Conservation (phyloP, 2,113 vertebrate species). For the Chionomys nivalis region DNA sequence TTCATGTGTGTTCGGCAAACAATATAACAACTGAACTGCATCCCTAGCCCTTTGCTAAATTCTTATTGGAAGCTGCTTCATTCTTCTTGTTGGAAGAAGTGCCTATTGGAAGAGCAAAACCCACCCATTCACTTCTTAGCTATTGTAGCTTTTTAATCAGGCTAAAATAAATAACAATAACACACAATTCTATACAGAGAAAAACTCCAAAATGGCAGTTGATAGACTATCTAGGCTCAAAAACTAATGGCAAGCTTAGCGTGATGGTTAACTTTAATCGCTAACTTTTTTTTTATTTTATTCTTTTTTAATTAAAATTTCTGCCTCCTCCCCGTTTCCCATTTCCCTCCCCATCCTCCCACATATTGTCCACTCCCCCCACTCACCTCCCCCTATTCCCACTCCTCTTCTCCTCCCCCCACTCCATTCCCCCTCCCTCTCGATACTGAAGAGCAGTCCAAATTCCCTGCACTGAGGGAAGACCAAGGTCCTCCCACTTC, state of each 20-base stretch:
- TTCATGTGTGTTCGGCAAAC: not conserved
- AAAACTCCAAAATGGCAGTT: not conserved
- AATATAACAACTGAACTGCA: not conserved
- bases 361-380: too few species aligned
- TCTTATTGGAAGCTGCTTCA: not conserved
- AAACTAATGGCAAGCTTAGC: not conserved
- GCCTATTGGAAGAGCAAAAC: not conserved
- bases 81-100: not conserved
- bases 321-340: too few species aligned
- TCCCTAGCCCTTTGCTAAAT: not conserved
- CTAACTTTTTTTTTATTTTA: too few species aligned
- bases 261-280: not conserved
- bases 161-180: not conserved
- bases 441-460: too few species aligned
- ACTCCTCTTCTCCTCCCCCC: too few species aligned
- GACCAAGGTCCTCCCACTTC: too few species aligned
- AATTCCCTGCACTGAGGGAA: too few species aligned
- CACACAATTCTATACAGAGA: not conserved
- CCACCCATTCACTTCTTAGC: not conserved
- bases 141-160: not conserved
- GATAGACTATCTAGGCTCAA: not conserved
- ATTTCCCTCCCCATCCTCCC: too few species aligned
- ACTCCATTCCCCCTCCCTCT: too few species aligned
- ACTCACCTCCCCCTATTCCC: too few species aligned
- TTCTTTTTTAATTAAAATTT: too few species aligned